Evolutionary conservation across 2,113 vertebrate species (phyloP), one percentile per base, ranked within the genome.

Genomic region (Psammodynastes pulverulentus): DNA sequence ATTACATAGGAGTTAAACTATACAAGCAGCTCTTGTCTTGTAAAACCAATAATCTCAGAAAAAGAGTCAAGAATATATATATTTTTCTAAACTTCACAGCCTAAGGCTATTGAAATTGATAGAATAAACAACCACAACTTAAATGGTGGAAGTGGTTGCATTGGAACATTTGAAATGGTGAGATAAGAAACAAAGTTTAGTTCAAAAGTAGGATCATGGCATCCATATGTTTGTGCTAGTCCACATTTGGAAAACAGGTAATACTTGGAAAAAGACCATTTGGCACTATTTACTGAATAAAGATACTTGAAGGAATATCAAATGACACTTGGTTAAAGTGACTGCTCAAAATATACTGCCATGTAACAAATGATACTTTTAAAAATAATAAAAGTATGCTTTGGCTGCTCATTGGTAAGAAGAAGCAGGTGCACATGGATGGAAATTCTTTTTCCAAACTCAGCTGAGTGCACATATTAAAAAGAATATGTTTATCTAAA

Each of bases 171-270:
- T 72, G 88, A 92, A 93, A 91, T 9, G 1, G 26, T 94, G 93
- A 96, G 90, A 95, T 94, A 91, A 90, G 91, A 94, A 94, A 93
- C 4, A 15, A 93, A 72, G 45, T 34, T 89, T 90, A 0, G 0
- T 34, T 79, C 21, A 92, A 46, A n/a, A 49, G 5, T n/a, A 92
- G 53, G 58, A 51, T 62, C 19, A 29, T 26, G 13, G 51, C 21
- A 93, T 90, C 88, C 15, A 26, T 34, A 54, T 8, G 6, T 51
- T 24, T 39, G 67, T 49, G 24, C n/a, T 49, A 13, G 43, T 2
- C 15, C 89, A 34, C 24, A 85, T 26, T 67, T 53, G 72, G 39
- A 48, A 48, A 12, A 54, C 34, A 43, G 19, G 17, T 7, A 43
- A 79, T 79, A 43, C 34, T 43, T 79, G 34, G 72, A 39, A 43